Evolutionary conservation across 2,888 invertebrate genomes (phyloP).

Genomic region (Cheiracanthium punctorium): DNA sequence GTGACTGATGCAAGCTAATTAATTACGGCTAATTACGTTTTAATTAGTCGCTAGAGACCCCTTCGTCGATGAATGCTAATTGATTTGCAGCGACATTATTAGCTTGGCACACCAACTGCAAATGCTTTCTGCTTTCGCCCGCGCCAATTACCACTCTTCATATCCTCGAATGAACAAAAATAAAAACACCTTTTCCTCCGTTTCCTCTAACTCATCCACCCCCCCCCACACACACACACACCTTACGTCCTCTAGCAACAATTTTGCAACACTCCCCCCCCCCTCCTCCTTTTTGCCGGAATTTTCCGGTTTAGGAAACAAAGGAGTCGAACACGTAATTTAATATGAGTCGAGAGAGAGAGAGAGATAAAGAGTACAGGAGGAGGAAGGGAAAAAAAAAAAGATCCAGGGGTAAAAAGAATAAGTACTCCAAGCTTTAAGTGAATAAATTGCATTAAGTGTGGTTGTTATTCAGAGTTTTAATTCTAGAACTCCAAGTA

Average conservation of each 20-base stretch:
- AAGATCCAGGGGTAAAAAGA: conserved; percentile 1
- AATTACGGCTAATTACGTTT: conserved; percentile 69
- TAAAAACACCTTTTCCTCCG: conserved; percentile 33
- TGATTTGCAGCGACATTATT: conserved; percentile 61
- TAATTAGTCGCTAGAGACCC: conserved; percentile 65
- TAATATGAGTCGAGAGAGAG: conserved; percentile 31
- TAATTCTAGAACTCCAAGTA: conserved; percentile 62
- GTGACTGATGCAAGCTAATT: conserved; percentile 67
- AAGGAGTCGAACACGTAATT: conserved; percentile 62
- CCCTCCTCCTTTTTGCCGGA: conserved; percentile 26
- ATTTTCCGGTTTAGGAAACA: conserved; percentile 63
- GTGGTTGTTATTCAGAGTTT: conserved; percentile 64
- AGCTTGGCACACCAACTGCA: conserved; percentile 31
- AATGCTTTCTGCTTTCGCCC: conserved; percentile 33
- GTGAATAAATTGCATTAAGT: conserved; percentile 68
- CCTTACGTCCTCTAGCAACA: too few relatives aligned
- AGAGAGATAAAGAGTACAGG: too few relatives aligned
- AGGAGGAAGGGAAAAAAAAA: conserved; percentile 15
- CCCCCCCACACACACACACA: not conserved
- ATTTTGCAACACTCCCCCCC: not conserved
- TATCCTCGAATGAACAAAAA: conserved; percentile 52
- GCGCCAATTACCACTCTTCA: conserved; percentile 50
- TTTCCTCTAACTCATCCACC: not conserved
- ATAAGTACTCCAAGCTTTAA: conserved; percentile 14
- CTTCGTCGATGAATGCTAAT: conserved; percentile 63